Base-by-base conservation (phyloP, 2,797 vertebrate species). In the Luscinia luscinia region DNA sequence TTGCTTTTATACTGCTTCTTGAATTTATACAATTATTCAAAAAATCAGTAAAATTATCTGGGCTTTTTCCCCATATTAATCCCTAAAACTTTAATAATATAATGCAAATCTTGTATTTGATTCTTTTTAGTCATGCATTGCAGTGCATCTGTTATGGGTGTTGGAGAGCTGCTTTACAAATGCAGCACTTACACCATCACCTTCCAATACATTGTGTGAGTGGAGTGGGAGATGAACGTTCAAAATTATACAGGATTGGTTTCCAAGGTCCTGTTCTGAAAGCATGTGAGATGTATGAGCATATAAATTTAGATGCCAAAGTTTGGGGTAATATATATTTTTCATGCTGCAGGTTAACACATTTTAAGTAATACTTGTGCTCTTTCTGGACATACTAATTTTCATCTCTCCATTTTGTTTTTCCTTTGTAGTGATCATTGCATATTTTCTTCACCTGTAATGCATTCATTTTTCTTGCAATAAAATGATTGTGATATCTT, bases 301-400 rank as follows among this genome's bases (percentile, higher is more conserved):
- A 75, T 82, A 90, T 62, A 90, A 72, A 91, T 63, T 89, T 64
- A 62, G 61, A 90, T 80, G 38, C 36, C 48, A 58, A 93, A 41
- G 34, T 75, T 59, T 34, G 43, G 93, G 41, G 27, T 89, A 80
- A 80, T 61, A 24, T 70, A 3, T 95, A 41, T 83, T 81, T 96
- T 92, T 41, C 58, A 87, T 94, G 46, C 48, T 73, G 32, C 57
- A 95, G 79, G 55, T 90, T 79, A 96, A 87, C 84, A 95, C 38
- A 83, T 84, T 96, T 95, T 72, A 93, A 95, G 73, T 70, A 92
- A 96, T 94, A 72, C 62, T 94, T 93, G 66, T 30, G 46, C 48
- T 93, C 70, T 94, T 84, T 95, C 86, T 83, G 67, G 84, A 72
- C 81, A 92, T 94, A 96, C 75, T 97, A 96, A 96, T 96, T 96